Evolutionary conservation across 2,797 vertebrate species (phyloP).

Genomic region (Oreochromis mossambicus): DNA sequence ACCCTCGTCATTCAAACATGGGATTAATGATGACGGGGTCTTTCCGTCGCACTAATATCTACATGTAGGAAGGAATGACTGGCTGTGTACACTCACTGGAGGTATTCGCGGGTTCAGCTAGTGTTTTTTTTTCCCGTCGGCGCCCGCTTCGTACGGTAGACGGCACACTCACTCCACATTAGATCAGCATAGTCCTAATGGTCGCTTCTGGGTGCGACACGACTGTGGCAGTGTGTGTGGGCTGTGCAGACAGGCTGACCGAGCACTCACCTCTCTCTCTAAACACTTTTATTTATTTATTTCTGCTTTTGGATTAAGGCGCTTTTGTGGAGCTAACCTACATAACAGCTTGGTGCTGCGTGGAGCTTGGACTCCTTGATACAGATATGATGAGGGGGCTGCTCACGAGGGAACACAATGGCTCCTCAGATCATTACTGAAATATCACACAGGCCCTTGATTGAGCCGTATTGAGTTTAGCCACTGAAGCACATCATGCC

Average conservation of each 20-base stretch:
- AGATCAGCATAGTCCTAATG: slow-evolving; percentile 48
- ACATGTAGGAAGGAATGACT: background rate
- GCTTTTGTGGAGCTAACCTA: slow-evolving; percentile 66
- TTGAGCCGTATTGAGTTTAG: slow-evolving; percentile 73
- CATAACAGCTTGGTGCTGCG: slow-evolving; percentile 57
- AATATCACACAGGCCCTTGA: slow-evolving; percentile 62
- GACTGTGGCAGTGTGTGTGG: slow-evolving; percentile 29
- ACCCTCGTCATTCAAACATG: background rate
- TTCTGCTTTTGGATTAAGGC: slow-evolving; percentile 56
- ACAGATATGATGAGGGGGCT: slow-evolving; percentile 54
- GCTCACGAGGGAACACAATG: slow-evolving; percentile 47
- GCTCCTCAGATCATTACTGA: slow-evolving; percentile 58
- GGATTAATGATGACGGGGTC: background rate
- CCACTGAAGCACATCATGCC: slow-evolving; percentile 59
- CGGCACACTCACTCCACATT: slow-evolving; percentile 73
- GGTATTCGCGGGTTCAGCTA: background rate
- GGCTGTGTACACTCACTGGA: background rate
- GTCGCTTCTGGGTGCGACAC: slow-evolving; percentile 54
- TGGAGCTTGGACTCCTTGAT: slow-evolving; percentile 29
- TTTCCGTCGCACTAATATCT: background rate
- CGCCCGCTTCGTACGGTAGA: slow-evolving; percentile 58
- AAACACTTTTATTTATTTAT: slow-evolving; percentile 71
- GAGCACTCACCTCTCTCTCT: slow-evolving; percentile 74
- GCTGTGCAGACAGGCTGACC: slow-evolving; percentile 71
- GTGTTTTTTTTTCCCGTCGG: background rate